Percentiles rank a stretch among this genome's conserved stretches.
These are phyloP conservation scores for Siniperca undulata DNA, from an alignment of 2,797 vertebrate genomes.

Conservation along the genomic window DNA sequence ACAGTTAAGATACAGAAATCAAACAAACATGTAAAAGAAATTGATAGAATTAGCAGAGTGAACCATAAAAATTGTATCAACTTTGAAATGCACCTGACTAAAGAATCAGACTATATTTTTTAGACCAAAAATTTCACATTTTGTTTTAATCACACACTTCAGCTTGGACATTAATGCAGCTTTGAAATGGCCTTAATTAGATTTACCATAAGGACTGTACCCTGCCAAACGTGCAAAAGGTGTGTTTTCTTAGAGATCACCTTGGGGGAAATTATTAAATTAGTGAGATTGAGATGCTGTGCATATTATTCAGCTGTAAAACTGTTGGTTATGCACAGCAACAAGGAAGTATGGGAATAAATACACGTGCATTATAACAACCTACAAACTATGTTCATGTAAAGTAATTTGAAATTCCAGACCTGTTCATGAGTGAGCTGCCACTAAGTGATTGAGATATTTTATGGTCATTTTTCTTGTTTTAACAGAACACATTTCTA, in stretches of 20 bases:
- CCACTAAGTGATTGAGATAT: background rate
- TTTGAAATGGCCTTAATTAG: background rate
- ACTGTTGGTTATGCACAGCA: slow-evolving; percentile 1
- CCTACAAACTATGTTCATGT: background rate
- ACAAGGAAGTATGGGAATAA: background rate
- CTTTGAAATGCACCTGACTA: background rate
- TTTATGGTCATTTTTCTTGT: background rate
- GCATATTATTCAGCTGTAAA: background rate
- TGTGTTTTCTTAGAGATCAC: background rate
- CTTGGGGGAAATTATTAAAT: background rate
- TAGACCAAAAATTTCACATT: background rate
- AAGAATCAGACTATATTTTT: background rate
- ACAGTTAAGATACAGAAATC: background rate
- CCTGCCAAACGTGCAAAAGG: background rate
- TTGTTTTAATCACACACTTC: background rate
- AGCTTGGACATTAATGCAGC: background rate
- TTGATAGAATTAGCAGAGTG: background rate
- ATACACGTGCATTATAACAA: background rate
- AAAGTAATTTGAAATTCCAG: background rate
- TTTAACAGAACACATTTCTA: background rate
- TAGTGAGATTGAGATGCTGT: background rate
- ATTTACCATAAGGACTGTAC: background rate
- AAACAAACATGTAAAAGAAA: background rate
- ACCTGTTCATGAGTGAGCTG: background rate
- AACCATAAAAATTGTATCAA: background rate